Base-by-base conservation (phyloP, 1,140 invertebrate species). In the Drosophila ananassae region DNA sequence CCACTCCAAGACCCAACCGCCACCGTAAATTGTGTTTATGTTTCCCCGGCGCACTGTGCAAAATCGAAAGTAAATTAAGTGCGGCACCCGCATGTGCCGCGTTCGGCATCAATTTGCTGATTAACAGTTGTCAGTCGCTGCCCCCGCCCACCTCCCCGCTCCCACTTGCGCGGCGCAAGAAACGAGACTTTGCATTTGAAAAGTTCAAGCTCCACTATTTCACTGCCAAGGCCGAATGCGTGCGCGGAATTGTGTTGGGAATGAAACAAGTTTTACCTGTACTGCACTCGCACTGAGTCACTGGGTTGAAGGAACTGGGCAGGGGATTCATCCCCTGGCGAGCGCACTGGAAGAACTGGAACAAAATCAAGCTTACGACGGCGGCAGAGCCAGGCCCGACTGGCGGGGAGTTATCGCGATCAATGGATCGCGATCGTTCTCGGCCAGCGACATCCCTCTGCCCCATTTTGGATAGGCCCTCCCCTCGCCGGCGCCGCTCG, bases 41-140 rank as follows among this genome's bases (percentile, higher is more conserved):
- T 52, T 12, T 17, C 46, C 9, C 24, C 25, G 22, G 25, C 41
- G 62, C 25, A 28, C 5, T 28, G 25, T 69, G 47, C 73, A 77
- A 77, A 82, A 83, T 69, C 68, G 82, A 84, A 84, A 84, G 79
- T 79, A 74, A 68, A 59, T 54, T 51, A 48, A 67, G 67, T 85
- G 77, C 48, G 62, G 63, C 80, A 71, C 60, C 62, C 79, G 62
- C 74, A 82, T 82, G 75, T 62, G 51, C 32, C 54, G 51, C 59
- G 46, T 68, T 63, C 39, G 66, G 73, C 58, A 67, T 57, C 59
- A 64, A 68, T 73, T 77, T 63, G 48, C 59, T 77, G 60, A 82
- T 77, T 73, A 68, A 60, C 64, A 67, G 47, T 68, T 69, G 64
- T 55, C 39, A 54, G 54, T 50, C 28, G 24, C 37, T 22, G 1